Base-by-base conservation (phyloP, 1,140 invertebrate species). In the Acromyrmex charruanus region DNA sequence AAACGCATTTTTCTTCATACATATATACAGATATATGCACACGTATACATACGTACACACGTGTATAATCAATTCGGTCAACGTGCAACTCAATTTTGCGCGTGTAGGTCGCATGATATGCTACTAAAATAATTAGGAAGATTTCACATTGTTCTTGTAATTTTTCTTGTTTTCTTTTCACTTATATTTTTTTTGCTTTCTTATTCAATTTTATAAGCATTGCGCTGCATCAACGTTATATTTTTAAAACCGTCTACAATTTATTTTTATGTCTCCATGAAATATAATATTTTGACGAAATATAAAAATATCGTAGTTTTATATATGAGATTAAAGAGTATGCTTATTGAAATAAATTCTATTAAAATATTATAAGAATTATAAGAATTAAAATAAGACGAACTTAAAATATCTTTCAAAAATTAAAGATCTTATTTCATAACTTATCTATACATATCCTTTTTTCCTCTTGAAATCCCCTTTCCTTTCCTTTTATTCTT, bases 1-100 rank as follows among this genome's bases (percentile, higher is more conserved):
- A 75, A 85, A 79, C 66, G 44, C 59, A 18, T 49, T 85, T 71
- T 71, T 77, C 68, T 53, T 51, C 31, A 55, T 69, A 39, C 16
- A 58, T 55, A 25, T 39, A 39, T 21, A 77, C 31, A 44, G 21
- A 21, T 3, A 58, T 39, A n/a, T 51, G 61, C n/a, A 77, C 2
- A n/a, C 28, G 39, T 25, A 53, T 35, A 65, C 6, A 39, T 55
- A 68, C 21, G 31, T 68, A 68, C 10, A 68, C 10, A 68, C 31
- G 6, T 68, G 18, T 39, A 66, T 6, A n/a, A 63, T 69, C 14
- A 80, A 80, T 69, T 25, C n/a, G 49, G 63, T n/a, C 14, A 80
- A 68, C 31, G 25, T 31, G 14, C 61, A 49, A 79, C 51, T 79
- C 28, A 66, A 79, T 79, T 58, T 79, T 28, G 44, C 7, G 18